Conservation (phyloP, 1,140 invertebrate species). For the Drosophila azteca region DNA sequence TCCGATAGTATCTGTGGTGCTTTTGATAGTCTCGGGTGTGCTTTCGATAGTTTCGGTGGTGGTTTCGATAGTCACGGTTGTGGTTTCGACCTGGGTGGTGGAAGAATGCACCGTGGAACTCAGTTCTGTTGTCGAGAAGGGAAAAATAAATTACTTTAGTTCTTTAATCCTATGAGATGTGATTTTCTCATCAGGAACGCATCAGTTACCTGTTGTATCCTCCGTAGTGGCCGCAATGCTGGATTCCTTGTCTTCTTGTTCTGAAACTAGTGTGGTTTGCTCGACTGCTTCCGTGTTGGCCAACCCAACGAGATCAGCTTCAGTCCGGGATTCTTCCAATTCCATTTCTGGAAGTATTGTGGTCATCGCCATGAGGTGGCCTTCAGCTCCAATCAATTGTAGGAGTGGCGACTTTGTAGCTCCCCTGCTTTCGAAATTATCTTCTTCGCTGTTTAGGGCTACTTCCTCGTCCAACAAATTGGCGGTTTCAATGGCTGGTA, state of each 20-base stretch:
- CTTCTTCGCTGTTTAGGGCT: no score
- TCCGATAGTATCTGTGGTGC: neutral
- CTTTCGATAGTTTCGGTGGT: conserved; percentile 8
- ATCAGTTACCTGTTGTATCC: conserved; percentile 17
- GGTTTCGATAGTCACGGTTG: conserved; percentile 4
- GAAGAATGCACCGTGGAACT: no score
- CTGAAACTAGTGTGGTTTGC: neutral
- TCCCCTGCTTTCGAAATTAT: no score
- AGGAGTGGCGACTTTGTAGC: neutral
- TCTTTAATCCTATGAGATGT: neutral
- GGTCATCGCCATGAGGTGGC: no score
- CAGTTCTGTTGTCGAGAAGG: neutral
- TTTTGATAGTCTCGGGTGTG: neutral
- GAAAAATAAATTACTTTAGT: neutral
- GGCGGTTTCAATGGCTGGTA: no score
- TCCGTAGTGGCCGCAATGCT: neutral
- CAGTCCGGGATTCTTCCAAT: no score
- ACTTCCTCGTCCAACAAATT: no score
- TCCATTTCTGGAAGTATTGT: no score
- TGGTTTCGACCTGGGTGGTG: neutral
- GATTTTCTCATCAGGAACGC: no score
- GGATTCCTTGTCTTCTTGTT: neutral
- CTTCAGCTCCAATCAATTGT: neutral
- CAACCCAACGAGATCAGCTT: neutral
- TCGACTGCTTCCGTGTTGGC: neutral